Percentiles rank a stretch among this genome's conserved stretches.
phyloP scores from a whole-genome alignment of 2,888 invertebrate species.

The Macrosiphum euphorbiae region DNA sequence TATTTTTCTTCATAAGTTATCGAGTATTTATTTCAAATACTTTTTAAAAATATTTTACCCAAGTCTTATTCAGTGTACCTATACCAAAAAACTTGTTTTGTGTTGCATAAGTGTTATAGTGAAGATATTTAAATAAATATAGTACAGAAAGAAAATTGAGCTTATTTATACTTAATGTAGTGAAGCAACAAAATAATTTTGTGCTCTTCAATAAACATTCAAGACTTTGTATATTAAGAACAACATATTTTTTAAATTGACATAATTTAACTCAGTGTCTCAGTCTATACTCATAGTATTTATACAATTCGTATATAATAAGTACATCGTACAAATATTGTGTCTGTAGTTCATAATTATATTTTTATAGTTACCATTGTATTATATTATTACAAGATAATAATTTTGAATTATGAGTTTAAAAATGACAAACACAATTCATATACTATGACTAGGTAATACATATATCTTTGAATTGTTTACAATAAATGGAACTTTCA shows the following conservation, averaged over 20 bases:
- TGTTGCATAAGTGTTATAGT: neutral
- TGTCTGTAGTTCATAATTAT: neutral
- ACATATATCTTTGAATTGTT: neutral
- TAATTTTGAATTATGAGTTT: neutral
- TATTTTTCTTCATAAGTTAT: too few relatives aligned
- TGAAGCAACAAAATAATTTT: neutral
- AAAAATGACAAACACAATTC: neutral
- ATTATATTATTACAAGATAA: neutral
- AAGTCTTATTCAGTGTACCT: neutral
- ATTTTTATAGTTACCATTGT: neutral
- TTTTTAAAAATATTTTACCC: too few relatives aligned
- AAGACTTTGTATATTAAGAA: neutral
- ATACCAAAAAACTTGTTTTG: neutral
- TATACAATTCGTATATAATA: neutral
- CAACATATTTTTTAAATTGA: neutral
- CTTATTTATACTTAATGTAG: neutral
- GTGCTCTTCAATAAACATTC: neutral
- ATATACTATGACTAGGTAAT: neutral
- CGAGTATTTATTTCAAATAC: too few relatives aligned
- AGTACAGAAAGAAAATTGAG: neutral
- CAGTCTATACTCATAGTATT: too few relatives aligned
- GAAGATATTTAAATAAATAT: neutral
- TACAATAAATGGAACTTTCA: neutral
- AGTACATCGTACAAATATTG: neutral
- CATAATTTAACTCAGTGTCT: too few relatives aligned